A percentile compares a stretch with the other conserved stretches of the same genome.
phyloP scores from a whole-genome alignment of 2,888 invertebrate genomes.

The Meiosimyza platycephala region DNA sequence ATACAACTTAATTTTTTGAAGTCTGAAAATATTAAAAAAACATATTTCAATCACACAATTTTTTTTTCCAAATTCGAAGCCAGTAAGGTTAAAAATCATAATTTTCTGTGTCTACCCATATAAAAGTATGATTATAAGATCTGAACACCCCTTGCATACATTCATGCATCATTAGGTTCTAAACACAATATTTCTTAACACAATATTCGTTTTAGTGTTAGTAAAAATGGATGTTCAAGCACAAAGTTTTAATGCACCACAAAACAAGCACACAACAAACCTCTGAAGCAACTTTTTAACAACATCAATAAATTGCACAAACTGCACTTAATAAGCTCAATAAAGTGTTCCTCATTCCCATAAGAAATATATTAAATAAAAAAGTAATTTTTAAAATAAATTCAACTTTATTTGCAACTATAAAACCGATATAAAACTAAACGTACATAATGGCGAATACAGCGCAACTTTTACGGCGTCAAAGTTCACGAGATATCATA shows the following conservation, averaged over 20 bases:
- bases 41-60: too few relatives aligned
- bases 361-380: not conserved
- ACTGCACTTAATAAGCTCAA: too few relatives aligned
- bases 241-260: not conserved
- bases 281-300: not conserved
- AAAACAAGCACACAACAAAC: not conserved
- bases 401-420: not conserved
- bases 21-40: too few relatives aligned
- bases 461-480: constrained; percentile 87
- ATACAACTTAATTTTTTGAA: too few relatives aligned
- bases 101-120: too few relatives aligned
- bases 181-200: too few relatives aligned
- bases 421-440: constrained; percentile 15
- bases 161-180: too few relatives aligned
- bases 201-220: not conserved
- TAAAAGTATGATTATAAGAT: too few relatives aligned
- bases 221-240: not conserved
- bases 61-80: too few relatives aligned
- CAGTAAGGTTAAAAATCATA: too few relatives aligned
- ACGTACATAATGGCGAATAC: constrained; percentile 82
- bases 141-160: too few relatives aligned
- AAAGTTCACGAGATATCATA: constrained; percentile 86
- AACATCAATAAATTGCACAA: constrained; percentile 4
- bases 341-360: not conserved
- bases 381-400: not conserved